Base-by-base conservation (phyloP, 92 coral and sea anemone genomes). In the Nematostella vectensis region DNA sequence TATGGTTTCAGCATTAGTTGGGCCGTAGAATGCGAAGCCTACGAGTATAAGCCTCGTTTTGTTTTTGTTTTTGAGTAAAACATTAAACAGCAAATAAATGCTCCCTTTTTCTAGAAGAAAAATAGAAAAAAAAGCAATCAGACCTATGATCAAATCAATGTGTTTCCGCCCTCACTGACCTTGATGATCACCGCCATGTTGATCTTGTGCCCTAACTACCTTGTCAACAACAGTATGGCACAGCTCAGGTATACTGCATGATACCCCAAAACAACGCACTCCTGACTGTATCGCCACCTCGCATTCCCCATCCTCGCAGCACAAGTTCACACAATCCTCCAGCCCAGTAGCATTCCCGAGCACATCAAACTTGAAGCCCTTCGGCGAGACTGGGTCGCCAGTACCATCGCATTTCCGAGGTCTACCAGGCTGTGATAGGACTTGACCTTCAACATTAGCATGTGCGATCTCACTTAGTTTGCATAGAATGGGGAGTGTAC, bases 221-320 rank as follows among this genome's bases (percentile, higher is more conserved):
- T 63, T 71, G 48, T 79, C 87, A 47, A 76, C 53, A 40, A 79
- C 59, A 25, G 26, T 61, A 38, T 73, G 87, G 26, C 87, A 79
- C 8, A 79, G 51, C 43, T 68, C 65, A 2, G 68, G 81, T 12
- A 50, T 31, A 37, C 57, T 33, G 45, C 87, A 79, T 3, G 87
- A 58, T n/a, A 79, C 74, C 2, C 87, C 87, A 73, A 61, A 79
- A 54, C 87, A 79, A 25, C 67, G 61, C 44, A 51, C 38, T 20
- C 74, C 80, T 28, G 78, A 74, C 29, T 66, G 31, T 38, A 79
- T 53, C 18, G 87, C 81, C 59, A 79, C 37, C n/a, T 79, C 87
- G 21, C 87, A 79, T 2, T 42, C 17, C 2, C 65, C 77, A 29
- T 79, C 63, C 50, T 67, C 68, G 43, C 87, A 79, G 48, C 87